Evolutionary conservation across 2,888 invertebrate genomes (phyloP).

Genomic region (Bimastos eiseni): DNA sequence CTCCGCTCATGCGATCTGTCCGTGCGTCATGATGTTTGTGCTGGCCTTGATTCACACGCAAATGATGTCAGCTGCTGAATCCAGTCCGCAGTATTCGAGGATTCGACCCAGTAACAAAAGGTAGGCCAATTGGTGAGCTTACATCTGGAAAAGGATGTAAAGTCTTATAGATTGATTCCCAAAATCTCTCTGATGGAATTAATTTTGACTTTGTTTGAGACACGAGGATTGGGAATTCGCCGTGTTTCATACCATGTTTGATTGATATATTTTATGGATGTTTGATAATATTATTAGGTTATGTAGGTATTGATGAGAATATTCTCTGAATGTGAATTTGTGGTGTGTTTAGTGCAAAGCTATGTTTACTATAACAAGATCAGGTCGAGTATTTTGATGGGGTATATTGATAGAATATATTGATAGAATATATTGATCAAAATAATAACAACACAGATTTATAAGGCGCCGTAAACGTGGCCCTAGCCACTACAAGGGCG

Average conservation of each 20-base stretch:
- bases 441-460: too few species aligned
- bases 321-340: not conserved
- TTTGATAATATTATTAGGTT: not conserved
- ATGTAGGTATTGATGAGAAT: too few species aligned
- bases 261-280: too few species aligned
- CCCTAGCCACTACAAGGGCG: too few species aligned
- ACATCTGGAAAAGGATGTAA: not conserved
- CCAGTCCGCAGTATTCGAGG: not conserved
- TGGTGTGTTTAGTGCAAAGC: too few species aligned
- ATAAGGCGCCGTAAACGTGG: too few species aligned
- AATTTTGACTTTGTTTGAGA: not conserved
- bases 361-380: too few species aligned
- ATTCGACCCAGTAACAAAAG: slow-evolving; percentile 1
- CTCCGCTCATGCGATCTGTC: slow-evolving; percentile 71
- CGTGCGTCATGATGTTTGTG: slow-evolving; percentile 74
- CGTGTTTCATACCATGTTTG: too few species aligned
- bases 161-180: not conserved
- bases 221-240: too few species aligned
- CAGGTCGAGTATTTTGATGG: too few species aligned
- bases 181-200: not conserved
- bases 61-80: slow-evolving; percentile 62
- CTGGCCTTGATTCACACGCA: slow-evolving; percentile 79
- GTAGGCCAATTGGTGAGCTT: not conserved
- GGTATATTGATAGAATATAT: too few species aligned
- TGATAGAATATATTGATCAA: too few species aligned